Evolutionary conservation across 2,113 vertebrate species (phyloP).

Genomic region (Casuarius casuarius): DNA sequence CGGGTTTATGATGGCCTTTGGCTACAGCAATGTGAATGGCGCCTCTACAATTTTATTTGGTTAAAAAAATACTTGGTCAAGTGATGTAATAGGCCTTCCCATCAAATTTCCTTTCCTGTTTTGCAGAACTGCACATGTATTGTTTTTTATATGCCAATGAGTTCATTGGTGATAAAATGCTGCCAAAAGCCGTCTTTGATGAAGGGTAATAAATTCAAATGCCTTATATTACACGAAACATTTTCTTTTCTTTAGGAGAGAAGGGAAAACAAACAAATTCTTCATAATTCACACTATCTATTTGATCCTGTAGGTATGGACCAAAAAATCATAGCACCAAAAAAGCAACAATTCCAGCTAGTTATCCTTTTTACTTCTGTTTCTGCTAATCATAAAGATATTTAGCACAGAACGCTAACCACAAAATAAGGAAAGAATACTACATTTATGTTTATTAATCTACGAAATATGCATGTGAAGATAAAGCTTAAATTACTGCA

Average conservation of each 20-base stretch:
- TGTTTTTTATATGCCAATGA: constrained; percentile 58
- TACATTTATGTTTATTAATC: constrained; percentile 22
- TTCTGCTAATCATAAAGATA: background rate
- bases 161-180: constrained; percentile 58
- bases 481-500: background rate
- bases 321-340: constrained; percentile 28
- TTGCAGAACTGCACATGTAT: constrained; percentile 35
- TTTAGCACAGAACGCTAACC: constrained; percentile 19
- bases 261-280: constrained; percentile 54
- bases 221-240: background rate
- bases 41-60: constrained; percentile 73
- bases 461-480: constrained; percentile 31
- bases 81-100: constrained; percentile 71
- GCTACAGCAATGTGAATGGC: constrained; percentile 62
- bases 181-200: constrained; percentile 74
- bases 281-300: constrained; percentile 31
- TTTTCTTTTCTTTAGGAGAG: constrained; percentile 1
- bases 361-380: background rate
- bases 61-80: constrained; percentile 19
- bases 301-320: constrained; percentile 42
- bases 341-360: constrained; percentile 32
- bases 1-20: constrained; percentile 75
- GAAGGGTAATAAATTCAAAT: constrained; percentile 69
- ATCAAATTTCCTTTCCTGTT: constrained; percentile 62
- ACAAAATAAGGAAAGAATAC: constrained; percentile 1